A percentile compares a stretch with the other conserved stretches of the same genome.
phyloP scores from a whole-genome alignment of 2,888 invertebrate species.

The Diadegma fenestrale region DNA sequence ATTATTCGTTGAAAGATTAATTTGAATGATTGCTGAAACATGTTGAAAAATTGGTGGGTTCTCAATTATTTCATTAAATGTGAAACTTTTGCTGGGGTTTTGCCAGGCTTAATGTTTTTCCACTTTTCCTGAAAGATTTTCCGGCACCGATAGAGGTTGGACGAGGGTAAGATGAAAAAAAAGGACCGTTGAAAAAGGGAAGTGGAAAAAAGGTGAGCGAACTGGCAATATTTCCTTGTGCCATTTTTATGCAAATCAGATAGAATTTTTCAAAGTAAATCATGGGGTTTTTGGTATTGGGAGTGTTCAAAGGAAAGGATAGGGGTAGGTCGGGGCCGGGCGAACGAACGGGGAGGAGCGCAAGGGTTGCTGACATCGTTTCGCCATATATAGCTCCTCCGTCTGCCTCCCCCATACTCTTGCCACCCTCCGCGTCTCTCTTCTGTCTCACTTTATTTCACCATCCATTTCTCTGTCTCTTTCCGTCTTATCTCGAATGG shows the following conservation, averaged over 20 bases:
- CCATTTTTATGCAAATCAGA: slow-evolving; percentile 51
- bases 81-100: neutral
- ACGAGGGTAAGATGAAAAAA: neutral
- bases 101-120: slow-evolving; percentile 12
- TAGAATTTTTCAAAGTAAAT: slow-evolving; percentile 55
- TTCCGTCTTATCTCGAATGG: slow-evolving; percentile 43
- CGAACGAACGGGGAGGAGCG: slow-evolving; percentile 39
- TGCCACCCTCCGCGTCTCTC: slow-evolving; percentile 12
- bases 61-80: neutral
- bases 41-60: neutral
- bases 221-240: slow-evolving; percentile 23
- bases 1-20: neutral
- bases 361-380: slow-evolving; percentile 69
- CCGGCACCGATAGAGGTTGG: neutral
- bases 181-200: neutral
- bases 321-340: slow-evolving; percentile 66
- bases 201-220: neutral
- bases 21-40: neutral
- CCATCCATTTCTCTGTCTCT: slow-evolving; percentile 56
- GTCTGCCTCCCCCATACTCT: slow-evolving; percentile 48
- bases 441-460: slow-evolving; percentile 52
- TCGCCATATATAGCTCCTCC: slow-evolving; percentile 54
- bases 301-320: slow-evolving; percentile 43
- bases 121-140: slow-evolving; percentile 14
- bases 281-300: slow-evolving; percentile 25